Percentiles rank a stretch among this genome's conserved stretches.
phyloP scores from a whole-genome alignment of 2,797 vertebrate genomes.

The Coendou prehensilis region DNA sequence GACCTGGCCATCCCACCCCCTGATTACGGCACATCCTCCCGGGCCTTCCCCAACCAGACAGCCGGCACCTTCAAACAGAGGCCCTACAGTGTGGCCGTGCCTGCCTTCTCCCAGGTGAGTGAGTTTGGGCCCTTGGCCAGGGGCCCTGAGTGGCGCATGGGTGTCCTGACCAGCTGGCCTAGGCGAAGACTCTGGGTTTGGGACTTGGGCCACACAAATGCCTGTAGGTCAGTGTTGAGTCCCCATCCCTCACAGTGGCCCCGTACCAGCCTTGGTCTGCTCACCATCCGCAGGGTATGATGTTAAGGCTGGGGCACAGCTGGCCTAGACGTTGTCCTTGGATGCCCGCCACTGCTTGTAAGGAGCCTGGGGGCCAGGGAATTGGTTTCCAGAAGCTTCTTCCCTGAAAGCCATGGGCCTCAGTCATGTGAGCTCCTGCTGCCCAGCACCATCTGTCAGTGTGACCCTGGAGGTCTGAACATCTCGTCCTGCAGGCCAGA shows the following conservation, averaged over 20 bases:
- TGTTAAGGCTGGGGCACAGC: neutral
- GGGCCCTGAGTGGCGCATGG: accelerated
- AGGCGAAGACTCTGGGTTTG: neutral
- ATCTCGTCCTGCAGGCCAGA: neutral
- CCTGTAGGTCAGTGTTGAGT: neutral
- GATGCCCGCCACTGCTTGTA: accelerated
- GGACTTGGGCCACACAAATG: accelerated
- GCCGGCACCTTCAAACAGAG: slow-evolving; percentile 92
- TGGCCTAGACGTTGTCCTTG: neutral
- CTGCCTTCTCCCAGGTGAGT: slow-evolving; percentile 95
- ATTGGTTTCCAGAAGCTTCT: neutral
- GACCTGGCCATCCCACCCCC: slow-evolving; percentile 91
- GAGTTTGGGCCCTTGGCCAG: neutral
- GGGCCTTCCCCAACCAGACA: slow-evolving; percentile 90
- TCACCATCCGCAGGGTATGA: neutral
- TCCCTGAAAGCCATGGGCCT: neutral
- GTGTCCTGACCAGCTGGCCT: neutral
- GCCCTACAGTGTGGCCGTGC: slow-evolving; percentile 95
- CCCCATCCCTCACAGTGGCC: accelerated
- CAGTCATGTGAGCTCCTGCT: accelerated
- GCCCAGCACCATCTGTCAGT: too few species aligned
- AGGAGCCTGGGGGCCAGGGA: neutral
- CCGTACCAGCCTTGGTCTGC: neutral
- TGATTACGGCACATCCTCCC: slow-evolving; percentile 92
- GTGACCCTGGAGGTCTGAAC: neutral